Conservation (phyloP, 1,140 invertebrate species). For the Drosophila leontia region DNA sequence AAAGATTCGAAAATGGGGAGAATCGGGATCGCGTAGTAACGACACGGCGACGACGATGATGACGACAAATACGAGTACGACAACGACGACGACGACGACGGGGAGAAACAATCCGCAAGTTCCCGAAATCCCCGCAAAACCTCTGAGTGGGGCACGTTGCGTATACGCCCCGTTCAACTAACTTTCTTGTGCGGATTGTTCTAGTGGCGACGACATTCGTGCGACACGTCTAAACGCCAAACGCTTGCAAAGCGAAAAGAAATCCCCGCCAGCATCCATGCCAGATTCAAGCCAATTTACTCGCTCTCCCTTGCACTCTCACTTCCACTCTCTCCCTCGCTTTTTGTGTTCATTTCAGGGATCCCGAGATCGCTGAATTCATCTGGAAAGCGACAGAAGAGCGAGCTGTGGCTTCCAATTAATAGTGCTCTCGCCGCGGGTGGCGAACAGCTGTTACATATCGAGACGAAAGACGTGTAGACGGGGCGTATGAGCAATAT, state of each 20-base stretch:
- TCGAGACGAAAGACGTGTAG: slow-evolving; percentile 2
- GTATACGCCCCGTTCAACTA: slow-evolving; percentile 71
- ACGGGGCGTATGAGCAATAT: slow-evolving; percentile 51
- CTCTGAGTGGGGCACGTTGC: slow-evolving; percentile 45
- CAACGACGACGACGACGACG: background rate
- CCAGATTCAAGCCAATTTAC: slow-evolving; percentile 55
- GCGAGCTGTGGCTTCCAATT: slow-evolving; percentile 17
- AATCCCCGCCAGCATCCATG: slow-evolving; percentile 36
- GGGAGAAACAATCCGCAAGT: background rate
- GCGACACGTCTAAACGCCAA: slow-evolving; percentile 80
- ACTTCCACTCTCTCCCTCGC: slow-evolving; percentile 23
- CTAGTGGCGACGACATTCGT: slow-evolving; percentile 54
- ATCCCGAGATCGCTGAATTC: slow-evolving; percentile 66
- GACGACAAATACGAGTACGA: slow-evolving; percentile 1
- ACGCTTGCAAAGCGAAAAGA: slow-evolving; percentile 80
- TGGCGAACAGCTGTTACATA: slow-evolving; percentile 45
- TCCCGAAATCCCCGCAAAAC: slow-evolving; percentile 35
- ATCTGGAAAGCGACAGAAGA: slow-evolving; percentile 63
- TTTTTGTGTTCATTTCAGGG: slow-evolving; percentile 53
- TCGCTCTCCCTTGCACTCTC: slow-evolving; percentile 26
- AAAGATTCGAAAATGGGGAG: slow-evolving; percentile 7
- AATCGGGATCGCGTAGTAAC: slow-evolving; percentile 58
- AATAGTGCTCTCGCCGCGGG: background rate
- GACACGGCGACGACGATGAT: slow-evolving; percentile 10
- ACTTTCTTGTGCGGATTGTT: slow-evolving; percentile 57